phyloP scores from a whole-genome alignment of 2,113 vertebrate species.

The Prietella phreatophila region DNA sequence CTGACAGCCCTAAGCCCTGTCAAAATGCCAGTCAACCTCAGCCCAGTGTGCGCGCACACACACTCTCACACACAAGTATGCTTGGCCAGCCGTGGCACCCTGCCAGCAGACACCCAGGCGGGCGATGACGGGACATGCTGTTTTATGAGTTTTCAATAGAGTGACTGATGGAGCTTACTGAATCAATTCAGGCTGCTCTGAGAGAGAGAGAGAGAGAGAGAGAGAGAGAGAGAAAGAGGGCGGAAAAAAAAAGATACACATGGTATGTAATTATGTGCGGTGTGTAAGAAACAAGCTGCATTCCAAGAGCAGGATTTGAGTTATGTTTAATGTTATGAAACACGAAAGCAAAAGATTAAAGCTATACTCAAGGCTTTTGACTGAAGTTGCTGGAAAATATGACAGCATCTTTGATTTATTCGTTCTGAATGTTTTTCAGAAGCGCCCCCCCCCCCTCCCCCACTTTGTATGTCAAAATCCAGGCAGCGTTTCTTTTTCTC shows the following conservation, averaged over 20 bases:
- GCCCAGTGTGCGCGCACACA: constrained; percentile 45
- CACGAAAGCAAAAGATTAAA: constrained; percentile 32
- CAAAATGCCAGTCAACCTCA: constrained; percentile 67
- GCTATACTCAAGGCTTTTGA: background rate
- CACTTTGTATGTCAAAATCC: background rate
- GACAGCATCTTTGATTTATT: constrained; percentile 39
- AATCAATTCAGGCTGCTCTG: constrained; percentile 36
- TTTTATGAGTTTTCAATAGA: constrained; percentile 61
- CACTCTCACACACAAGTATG: constrained; percentile 10
- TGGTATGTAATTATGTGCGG: constrained; percentile 21
- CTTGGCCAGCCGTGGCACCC: constrained; percentile 8
- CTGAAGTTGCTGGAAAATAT: constrained; percentile 41
- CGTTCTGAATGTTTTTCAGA: background rate
- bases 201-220: background rate
- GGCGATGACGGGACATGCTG: constrained; percentile 59
- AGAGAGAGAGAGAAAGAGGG: background rate
- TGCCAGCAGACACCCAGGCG: constrained; percentile 60
- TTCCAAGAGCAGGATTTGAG: constrained; percentile 10
- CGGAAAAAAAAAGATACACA: background rate
- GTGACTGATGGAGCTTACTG: constrained; percentile 48
- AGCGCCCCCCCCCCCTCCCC: no score
- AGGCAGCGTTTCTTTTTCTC: background rate
- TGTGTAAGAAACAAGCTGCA: background rate
- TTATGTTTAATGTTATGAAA: constrained; percentile 32
- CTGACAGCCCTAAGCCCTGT: constrained; percentile 71